phyloP scores from a whole-genome alignment of 2,888 invertebrate species.

The Psylliodes chrysocephalus region DNA sequence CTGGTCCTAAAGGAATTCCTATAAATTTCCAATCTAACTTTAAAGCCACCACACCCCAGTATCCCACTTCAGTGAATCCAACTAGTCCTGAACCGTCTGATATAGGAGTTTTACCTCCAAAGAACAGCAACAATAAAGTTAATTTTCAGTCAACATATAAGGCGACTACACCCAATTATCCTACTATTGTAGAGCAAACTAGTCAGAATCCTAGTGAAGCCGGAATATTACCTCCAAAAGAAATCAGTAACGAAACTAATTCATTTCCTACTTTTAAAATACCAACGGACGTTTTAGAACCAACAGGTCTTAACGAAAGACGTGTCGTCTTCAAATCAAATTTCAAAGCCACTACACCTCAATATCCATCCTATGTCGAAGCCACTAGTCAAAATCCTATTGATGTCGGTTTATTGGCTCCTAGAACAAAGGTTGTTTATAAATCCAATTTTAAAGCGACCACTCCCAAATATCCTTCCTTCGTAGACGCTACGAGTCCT shows the following conservation, averaged over 20 bases:
- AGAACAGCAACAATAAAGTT: conserved; percentile 21
- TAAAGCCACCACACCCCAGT: conserved; percentile 53
- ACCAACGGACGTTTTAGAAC: conserved; percentile 37
- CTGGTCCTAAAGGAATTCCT: no score
- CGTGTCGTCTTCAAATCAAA: conserved; percentile 45
- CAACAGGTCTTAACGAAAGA: conserved; percentile 1
- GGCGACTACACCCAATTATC: conserved; percentile 55
- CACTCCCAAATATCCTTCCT: conserved; percentile 53
- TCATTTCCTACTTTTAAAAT: conserved; percentile 50
- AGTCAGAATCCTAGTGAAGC: conserved; percentile 49
- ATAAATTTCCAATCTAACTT: conserved; percentile 51
- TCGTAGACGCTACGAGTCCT: conserved; percentile 52
- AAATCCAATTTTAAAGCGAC: conserved; percentile 52
- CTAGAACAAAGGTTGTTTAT: conserved; percentile 46
- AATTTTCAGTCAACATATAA: conserved; percentile 52
- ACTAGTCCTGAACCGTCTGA: conserved; percentile 49
- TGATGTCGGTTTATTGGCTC: conserved; percentile 49
- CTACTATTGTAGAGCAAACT: conserved; percentile 51
- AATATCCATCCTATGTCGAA: conserved; percentile 48
- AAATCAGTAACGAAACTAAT: conserved; percentile 44
- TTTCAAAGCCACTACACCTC: conserved; percentile 53
- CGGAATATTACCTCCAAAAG: conserved; percentile 50
- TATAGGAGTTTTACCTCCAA: conserved; percentile 51
- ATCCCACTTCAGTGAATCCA: conserved; percentile 52
- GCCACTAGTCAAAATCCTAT: conserved; percentile 42